Evolutionary conservation across 2,113 vertebrate genomes (phyloP), one percentile per base, ranked within the genome.

Genomic region (Prionailurus viverrinus): DNA sequence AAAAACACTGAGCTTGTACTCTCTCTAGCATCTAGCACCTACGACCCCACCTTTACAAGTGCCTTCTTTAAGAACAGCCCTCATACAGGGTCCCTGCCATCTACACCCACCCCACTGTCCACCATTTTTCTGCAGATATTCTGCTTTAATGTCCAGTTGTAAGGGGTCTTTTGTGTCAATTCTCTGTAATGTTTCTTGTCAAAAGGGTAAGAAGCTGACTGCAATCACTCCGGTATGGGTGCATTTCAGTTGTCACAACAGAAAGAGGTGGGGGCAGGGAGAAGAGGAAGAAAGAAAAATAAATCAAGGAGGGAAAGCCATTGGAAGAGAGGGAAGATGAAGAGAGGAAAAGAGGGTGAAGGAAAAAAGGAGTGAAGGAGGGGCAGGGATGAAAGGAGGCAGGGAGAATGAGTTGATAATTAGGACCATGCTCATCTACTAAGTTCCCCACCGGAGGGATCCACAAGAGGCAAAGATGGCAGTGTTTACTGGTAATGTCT

Each of bases 11-110:
- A 83, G 15, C 7, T 48, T 33, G 33, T 13, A 27, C 4, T 31
- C 36, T 69, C n/a, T 53, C 36, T n/a, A n/a, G 25, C 41, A 33
- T 8, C 65, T 7, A 41, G 45, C 1, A 0, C 65, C 78, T 41
- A 13, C 13, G 25, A 65, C 21, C 76, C 27, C 19, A 21, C 25
- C 79, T 36, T 48, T 61, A 48, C 21, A n/a, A 74, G 51, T 0
- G 33, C n/a, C 39, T 21, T 80, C 36, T 48, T 36, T 25, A 23
- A n/a, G 51, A 78, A 27, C 15, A 41, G 18, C 63, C 65, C 27
- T 55, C 21, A 5, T 6, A 1, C 11, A 31, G 10, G 1, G 19
- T n/a, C 31, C 48, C 79, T 23, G n/a, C 39, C 5, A 0, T 27
- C 48, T 1, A 33, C 5, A 21, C 33, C 18, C 69, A 14, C 21